Evolutionary conservation across 2,797 vertebrate genomes (phyloP).

Genomic region (Hozukius guyotensis): DNA sequence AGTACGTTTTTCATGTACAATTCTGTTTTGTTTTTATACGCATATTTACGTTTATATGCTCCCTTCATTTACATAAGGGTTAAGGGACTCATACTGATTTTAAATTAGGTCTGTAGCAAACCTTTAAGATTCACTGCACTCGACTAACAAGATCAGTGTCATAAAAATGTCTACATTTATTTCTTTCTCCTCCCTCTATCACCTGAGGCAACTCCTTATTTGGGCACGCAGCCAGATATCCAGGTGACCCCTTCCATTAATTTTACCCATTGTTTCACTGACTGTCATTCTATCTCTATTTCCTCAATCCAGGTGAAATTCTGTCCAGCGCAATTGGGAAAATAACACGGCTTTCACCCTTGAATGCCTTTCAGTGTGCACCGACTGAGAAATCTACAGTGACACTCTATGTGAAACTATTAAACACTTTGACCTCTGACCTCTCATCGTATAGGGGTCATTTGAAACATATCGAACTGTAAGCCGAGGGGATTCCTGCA

Average conservation of each 20-base stretch:
- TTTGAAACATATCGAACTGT: conserved; percentile 39
- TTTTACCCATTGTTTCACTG: conserved; percentile 27
- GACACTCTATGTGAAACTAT: conserved; percentile 46
- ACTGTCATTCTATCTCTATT: conserved; percentile 51
- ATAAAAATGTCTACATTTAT: conserved; percentile 18
- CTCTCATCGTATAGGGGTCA: conserved; percentile 21
- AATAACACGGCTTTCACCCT: conserved; percentile 26
- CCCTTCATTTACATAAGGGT: not conserved
- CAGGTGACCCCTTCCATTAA: conserved; percentile 29
- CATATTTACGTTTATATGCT: not conserved
- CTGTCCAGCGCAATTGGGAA: conserved; percentile 20
- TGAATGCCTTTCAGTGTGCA: conserved; percentile 31
- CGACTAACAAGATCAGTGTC: conserved; percentile 8
- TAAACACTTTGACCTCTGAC: conserved; percentile 53
- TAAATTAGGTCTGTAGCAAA: not conserved
- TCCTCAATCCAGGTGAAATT: conserved; percentile 34
- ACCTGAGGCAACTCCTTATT: conserved; percentile 27
- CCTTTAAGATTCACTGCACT: not conserved
- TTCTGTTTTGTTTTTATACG: not conserved
- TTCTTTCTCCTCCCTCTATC: conserved; percentile 6
- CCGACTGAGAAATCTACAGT: conserved; percentile 12
- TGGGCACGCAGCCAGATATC: conserved; percentile 21
- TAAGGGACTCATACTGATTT: not conserved
- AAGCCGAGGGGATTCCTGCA: conserved; percentile 36
- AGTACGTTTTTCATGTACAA: not conserved